Conservation (phyloP, 1,140 invertebrate genomes). For the Saccostrea cuccullata region DNA sequence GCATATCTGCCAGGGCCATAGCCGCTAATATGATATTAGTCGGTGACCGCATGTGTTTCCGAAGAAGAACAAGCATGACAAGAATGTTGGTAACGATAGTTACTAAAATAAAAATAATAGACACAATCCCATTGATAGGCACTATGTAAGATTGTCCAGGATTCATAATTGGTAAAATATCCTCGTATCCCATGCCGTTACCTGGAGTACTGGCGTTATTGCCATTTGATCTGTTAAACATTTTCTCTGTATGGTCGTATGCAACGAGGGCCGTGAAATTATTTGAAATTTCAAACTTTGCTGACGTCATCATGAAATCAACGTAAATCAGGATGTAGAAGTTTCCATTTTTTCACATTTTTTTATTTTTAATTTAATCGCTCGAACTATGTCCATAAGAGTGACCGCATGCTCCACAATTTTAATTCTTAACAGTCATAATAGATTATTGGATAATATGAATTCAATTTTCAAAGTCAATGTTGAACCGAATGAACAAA, state of each 20-base stretch:
- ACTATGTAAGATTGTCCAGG: slow-evolving; percentile 61
- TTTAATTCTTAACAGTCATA: background rate
- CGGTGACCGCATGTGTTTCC: slow-evolving; percentile 84
- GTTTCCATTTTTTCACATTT: background rate
- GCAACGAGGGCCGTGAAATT: background rate
- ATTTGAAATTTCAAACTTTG: slow-evolving; percentile 15
- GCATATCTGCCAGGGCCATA: slow-evolving; percentile 95
- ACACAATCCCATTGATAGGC: slow-evolving; percentile 82
- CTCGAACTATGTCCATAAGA: background rate
- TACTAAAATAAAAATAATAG: slow-evolving; percentile 90
- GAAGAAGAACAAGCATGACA: slow-evolving; percentile 86
- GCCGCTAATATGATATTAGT: slow-evolving; percentile 86
- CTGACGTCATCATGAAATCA: background rate
- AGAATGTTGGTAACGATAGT: slow-evolving; percentile 93
- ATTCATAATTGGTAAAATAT: background rate
- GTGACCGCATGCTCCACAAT: background rate
- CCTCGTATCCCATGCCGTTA: background rate
- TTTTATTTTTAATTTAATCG: background rate
- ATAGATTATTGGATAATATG: background rate
- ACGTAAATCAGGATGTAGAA: background rate
- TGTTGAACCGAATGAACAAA: background rate
- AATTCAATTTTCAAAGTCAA: background rate
- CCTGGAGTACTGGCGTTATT: background rate
- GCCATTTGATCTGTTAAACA: background rate
- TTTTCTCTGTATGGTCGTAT: background rate